These are phyloP conservation scores for Catharus minimus DNA, from an alignment of 2,113 vertebrate species.

Conservation along the genomic window DNA sequence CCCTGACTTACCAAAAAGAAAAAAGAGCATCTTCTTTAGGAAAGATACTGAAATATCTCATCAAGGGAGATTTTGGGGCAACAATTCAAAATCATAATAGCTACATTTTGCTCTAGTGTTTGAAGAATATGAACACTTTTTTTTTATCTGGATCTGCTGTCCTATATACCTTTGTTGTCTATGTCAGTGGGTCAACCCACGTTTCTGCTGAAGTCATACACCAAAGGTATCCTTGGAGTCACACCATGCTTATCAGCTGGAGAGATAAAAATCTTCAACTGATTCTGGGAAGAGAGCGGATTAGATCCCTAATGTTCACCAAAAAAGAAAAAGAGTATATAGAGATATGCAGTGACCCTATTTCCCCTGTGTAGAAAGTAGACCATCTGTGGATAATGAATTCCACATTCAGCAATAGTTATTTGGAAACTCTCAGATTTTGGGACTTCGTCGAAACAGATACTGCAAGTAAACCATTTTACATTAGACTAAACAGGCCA, in stretches of 20 bases:
- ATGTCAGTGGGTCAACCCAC: background rate
- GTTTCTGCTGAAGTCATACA: background rate
- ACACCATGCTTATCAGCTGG: background rate
- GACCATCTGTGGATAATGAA: background rate
- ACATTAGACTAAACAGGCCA: background rate
- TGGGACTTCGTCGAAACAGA: background rate
- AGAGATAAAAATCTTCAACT: background rate
- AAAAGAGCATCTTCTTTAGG: background rate
- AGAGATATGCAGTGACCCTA: background rate
- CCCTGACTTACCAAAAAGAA: background rate
- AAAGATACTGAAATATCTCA: background rate
- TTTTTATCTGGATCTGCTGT: background rate
- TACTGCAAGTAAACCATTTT: background rate
- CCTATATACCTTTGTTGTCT: background rate
- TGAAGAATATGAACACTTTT: background rate
- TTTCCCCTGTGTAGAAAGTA: background rate
- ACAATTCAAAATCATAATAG: background rate
- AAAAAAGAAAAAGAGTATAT: background rate
- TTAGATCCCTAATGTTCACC: background rate
- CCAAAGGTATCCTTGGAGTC: background rate
- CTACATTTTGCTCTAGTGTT: background rate
- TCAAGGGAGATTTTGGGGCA: background rate
- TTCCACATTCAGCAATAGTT: background rate
- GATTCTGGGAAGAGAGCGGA: background rate
- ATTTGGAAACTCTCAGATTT: background rate